phyloP scores from a whole-genome alignment of 2,888 invertebrate genomes.

The Dolomedes plantarius region DNA sequence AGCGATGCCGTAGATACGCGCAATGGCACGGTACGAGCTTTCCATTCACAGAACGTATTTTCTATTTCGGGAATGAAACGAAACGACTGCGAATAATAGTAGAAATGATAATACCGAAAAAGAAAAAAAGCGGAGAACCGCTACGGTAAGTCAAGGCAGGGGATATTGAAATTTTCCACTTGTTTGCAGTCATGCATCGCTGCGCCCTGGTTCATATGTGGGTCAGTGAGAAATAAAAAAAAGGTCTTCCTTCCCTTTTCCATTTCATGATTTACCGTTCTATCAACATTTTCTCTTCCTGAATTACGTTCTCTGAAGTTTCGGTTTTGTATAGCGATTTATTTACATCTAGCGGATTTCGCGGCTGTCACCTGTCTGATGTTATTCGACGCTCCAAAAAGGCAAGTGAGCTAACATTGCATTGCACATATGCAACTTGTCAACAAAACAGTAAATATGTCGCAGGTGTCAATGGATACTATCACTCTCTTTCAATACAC shows the following conservation, averaged over 20 bases:
- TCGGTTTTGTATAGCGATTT: neutral
- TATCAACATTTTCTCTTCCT: neutral
- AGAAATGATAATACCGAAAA: neutral
- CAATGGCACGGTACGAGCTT: neutral
- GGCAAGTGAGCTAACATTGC: too few species aligned
- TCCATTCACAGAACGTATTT: neutral
- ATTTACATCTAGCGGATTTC: neutral
- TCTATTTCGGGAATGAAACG: neutral
- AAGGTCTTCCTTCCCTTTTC: neutral
- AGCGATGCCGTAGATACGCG: too few species aligned
- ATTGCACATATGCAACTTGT: too few species aligned
- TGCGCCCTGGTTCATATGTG: neutral
- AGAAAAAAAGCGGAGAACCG: neutral
- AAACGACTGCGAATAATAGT: neutral
- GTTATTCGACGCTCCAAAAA: too few species aligned
- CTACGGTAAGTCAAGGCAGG: constrained; percentile 4
- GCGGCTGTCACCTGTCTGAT: neutral
- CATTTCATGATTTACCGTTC: neutral
- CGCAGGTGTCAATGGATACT: too few species aligned
- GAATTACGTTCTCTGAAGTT: neutral
- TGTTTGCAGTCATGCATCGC: neutral
- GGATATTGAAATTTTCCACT: neutral
- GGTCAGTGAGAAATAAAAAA: neutral
- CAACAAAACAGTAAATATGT: too few species aligned
- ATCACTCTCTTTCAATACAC: too few species aligned